Base-by-base conservation (phyloP, 1,140 invertebrate genomes). In the Hyles vespertilio region DNA sequence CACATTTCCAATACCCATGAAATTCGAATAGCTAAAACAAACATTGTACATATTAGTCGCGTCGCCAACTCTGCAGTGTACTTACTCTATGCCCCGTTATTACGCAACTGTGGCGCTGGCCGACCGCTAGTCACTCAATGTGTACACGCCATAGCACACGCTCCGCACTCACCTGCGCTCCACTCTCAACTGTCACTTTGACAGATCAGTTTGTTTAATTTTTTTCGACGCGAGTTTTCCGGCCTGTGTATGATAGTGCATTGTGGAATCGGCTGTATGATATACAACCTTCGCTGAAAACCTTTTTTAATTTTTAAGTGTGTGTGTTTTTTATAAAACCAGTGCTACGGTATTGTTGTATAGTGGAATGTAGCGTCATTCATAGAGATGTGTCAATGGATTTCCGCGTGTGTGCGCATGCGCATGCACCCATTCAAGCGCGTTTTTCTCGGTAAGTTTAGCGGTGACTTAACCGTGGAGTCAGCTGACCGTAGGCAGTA, bases 61-160 rank as follows among this genome's bases (percentile, higher is more conserved):
- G 8, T 40, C 52, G 36, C 67, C 69, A 62, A 66, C 66, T 78
- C 72, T 79, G 68, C 70, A 3, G 52, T 61, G 59, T 66, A 72
- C 65, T 74, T 83, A 83, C 79, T 84, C 80, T 82, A 79, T 79
- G 76, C 71, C 70, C 79, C 84, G 79, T 82, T 84, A 86, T 66
- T 52, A 73, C 84, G 84, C 80, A 79, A 77, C 79, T 84, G 84
- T 68, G 66, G 65, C 67, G 72, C 74, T 79, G 75, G 68, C 77
- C 55, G 74, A 71, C 74, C 78, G 75, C 77, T 79, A 81, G 65
- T 81, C 81, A 79, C 74, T 81, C 79, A 81, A 70, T 74, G 77
- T 77, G 67, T 5, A 40, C 36, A 40, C 36, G 36, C 36, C 5
- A 5, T 40, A 40, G 36, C 36, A 40, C 36, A 40, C 36, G 36